Evolutionary conservation across 1,140 invertebrate genomes (phyloP).

Genomic region (Panagrolaimus sp.): DNA sequence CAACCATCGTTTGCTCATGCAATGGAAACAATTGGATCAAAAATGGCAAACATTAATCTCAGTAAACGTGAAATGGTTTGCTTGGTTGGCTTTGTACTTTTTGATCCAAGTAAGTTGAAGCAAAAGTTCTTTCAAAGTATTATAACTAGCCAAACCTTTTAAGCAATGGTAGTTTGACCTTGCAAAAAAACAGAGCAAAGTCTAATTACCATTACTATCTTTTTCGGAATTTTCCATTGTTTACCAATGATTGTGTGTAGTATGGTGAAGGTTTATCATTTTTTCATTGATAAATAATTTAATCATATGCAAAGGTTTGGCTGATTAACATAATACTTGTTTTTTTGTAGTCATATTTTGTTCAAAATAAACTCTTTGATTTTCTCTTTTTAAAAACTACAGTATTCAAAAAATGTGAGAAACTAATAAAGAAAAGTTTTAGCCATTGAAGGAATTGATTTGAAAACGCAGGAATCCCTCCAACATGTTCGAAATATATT

Average conservation of each 20-base stretch:
- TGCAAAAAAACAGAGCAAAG: too few relatives aligned
- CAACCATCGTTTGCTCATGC: conserved; percentile 23
- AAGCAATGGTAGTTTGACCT: too few relatives aligned
- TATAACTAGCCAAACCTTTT: too few relatives aligned
- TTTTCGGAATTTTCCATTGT: not conserved
- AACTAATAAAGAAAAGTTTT: too few relatives aligned
- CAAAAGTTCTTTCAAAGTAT: too few relatives aligned
- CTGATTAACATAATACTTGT: not conserved
- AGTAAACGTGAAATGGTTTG: conserved; percentile 18
- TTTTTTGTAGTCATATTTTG: not conserved
- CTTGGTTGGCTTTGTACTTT: conserved; percentile 23
- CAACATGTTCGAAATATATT: conserved; percentile 21
- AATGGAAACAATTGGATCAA: conserved; percentile 24
- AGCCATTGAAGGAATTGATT: not conserved
- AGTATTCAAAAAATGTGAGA: not conserved
- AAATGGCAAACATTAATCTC: conserved; percentile 25
- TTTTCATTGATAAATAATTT: too few relatives aligned
- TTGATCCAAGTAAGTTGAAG: conserved; percentile 26
- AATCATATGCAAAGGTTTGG: not conserved
- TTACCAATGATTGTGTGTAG: not conserved
- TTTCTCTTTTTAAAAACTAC: not conserved
- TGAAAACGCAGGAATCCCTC: conserved; percentile 15
- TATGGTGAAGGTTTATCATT: not conserved
- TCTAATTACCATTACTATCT: too few relatives aligned
- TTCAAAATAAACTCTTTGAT: not conserved